phyloP scores from a whole-genome alignment of 2,888 invertebrate genomes.

The Schizotus pectinicornis region DNA sequence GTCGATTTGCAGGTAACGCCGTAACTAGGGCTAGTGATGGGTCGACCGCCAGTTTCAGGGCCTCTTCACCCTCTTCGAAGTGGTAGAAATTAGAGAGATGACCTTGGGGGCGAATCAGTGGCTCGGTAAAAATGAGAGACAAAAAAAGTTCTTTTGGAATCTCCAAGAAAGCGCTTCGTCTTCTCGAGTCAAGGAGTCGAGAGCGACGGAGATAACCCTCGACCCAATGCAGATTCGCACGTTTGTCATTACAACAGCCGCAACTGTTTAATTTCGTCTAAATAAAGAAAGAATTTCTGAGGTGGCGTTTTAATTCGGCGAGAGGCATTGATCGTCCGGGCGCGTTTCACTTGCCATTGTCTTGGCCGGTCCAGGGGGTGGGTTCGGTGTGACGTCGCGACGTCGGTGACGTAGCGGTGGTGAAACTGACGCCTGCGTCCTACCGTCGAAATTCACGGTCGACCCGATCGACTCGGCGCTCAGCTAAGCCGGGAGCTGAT shows the following conservation, averaged over 20 bases:
- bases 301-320: not conserved
- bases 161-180: too few relatives aligned
- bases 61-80: constrained; percentile 64
- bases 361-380: constrained; percentile 20
- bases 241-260: constrained; percentile 6
- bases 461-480: constrained; percentile 51
- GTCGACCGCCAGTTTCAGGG: constrained; percentile 48
- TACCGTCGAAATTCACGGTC: constrained; percentile 47
- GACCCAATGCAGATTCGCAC: constrained; percentile 12
- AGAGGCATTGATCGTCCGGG: constrained; percentile 27
- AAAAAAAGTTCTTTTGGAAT: too few relatives aligned
- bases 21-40: too few relatives aligned
- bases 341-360: constrained; percentile 16
- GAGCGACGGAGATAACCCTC: too few relatives aligned
- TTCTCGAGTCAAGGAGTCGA: too few relatives aligned
- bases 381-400: constrained; percentile 45
- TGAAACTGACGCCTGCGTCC: constrained; percentile 46
- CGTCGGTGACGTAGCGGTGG: constrained; percentile 45
- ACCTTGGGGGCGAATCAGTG: constrained; percentile 67
- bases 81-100: constrained; percentile 67
- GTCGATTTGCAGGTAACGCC: constrained; percentile 58
- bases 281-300: too few relatives aligned
- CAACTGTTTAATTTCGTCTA: too few relatives aligned
- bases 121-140: too few relatives aligned
- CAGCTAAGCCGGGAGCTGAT: constrained; percentile 46